A percentile compares a stretch with the other conserved stretches of the same genome.
Conservation (phyloP, 1,140 invertebrate species). For the Microplitis mediator region DNA sequence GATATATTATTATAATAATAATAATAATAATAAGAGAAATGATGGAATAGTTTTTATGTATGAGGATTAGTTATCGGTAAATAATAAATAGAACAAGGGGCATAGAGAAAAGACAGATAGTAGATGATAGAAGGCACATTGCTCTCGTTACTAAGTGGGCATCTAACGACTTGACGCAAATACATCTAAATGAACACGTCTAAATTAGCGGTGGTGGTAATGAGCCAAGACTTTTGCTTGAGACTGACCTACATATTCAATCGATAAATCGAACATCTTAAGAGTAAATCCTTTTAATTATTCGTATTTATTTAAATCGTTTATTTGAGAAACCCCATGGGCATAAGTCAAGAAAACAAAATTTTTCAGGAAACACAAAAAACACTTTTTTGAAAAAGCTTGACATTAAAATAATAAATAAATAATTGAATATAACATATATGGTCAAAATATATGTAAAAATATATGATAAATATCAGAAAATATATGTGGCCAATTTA, state of each 20-base stretch:
- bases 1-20: too few relatives aligned
- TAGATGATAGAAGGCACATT: slow-evolving; percentile 24
- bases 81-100: slow-evolving; percentile 16
- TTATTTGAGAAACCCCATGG: too few relatives aligned
- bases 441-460: too few relatives aligned
- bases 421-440: too few relatives aligned
- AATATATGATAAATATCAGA: too few relatives aligned
- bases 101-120: slow-evolving; percentile 18
- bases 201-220: slow-evolving; percentile 47
- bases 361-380: too few relatives aligned
- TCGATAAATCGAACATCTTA: slow-evolving; percentile 2
- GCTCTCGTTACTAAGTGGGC: slow-evolving; percentile 24
- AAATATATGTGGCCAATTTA: too few relatives aligned
- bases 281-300: neutral
- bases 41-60: neutral
- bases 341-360: too few relatives aligned
- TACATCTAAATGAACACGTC: slow-evolving; percentile 47
- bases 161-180: slow-evolving; percentile 42
- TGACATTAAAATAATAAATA: too few relatives aligned
- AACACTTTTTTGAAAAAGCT: too few relatives aligned
- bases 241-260: slow-evolving; percentile 30
- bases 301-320: neutral
- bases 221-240: slow-evolving; percentile 42
- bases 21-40: neutral
- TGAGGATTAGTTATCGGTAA: neutral